Percentiles rank a stretch among this genome's conserved stretches.
These are phyloP conservation scores for Martes martes DNA, from an alignment of 2,113 vertebrate species.

Conservation along the genomic window DNA sequence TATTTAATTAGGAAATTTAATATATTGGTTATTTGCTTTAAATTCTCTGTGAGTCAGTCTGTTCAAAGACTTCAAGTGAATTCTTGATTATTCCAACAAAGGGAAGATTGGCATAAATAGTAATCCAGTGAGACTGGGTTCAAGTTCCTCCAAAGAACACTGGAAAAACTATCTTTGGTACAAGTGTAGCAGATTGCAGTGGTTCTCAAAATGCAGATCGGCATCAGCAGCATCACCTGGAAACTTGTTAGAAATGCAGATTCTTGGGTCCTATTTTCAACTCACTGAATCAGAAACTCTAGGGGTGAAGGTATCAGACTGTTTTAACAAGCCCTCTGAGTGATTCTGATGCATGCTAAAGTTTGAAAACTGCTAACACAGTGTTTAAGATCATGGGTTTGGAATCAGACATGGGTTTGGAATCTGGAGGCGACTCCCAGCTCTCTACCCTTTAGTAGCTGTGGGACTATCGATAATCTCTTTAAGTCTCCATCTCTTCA, in stretches of 20 bases:
- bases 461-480: not conserved
- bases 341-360: not conserved
- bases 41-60: not conserved
- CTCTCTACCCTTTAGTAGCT: not conserved
- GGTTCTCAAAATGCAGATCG: not conserved
- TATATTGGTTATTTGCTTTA: constrained; percentile 37
- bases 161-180: not conserved
- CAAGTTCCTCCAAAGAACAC: not conserved
- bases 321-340: not conserved
- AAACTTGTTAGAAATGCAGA: not conserved
- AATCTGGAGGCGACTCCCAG: not conserved
- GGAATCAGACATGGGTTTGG: not conserved
- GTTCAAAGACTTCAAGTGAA: not conserved
- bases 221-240: too few relatives aligned
- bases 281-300: not conserved
- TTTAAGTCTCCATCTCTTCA: not conserved
- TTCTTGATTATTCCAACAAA: not conserved
- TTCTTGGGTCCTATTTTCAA: not conserved
- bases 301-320: not conserved
- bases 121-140: not conserved
- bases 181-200: not conserved
- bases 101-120: not conserved
- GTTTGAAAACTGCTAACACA: not conserved
- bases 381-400: not conserved
- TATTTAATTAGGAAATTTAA: constrained; percentile 24